Evolutionary conservation across 2,888 invertebrate genomes (phyloP).

Genomic region (Brachyptera putata): DNA sequence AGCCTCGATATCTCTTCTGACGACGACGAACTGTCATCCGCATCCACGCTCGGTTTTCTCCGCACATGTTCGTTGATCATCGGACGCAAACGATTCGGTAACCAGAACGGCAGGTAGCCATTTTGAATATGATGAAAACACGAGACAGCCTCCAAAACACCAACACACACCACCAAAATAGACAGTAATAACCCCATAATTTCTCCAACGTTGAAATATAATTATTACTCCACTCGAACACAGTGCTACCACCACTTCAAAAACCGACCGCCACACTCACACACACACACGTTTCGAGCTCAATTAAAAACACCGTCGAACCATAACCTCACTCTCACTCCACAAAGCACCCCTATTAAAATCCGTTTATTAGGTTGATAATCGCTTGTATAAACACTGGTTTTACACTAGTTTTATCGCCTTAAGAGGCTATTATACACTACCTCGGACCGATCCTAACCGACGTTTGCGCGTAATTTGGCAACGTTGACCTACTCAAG

Average conservation of each 20-base stretch:
- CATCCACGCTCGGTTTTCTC: constrained; percentile 28
- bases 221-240: neutral
- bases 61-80: constrained; percentile 28
- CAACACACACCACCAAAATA: constrained; percentile 68
- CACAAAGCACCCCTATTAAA: neutral
- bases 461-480: neutral
- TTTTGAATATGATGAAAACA: constrained; percentile 52
- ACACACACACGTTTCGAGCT: no score
- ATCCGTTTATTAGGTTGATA: neutral
- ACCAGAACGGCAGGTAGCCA: constrained; percentile 41
- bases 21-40: constrained; percentile 6
- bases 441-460: neutral
- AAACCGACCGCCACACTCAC: no score
- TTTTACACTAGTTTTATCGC: neutral
- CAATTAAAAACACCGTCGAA: no score
- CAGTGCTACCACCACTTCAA: no score
- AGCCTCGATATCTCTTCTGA: constrained; percentile 17
- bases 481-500: neutral
- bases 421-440: neutral
- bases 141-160: constrained; percentile 63
- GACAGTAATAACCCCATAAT: constrained; percentile 71
- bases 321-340: neutral
- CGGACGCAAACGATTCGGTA: constrained; percentile 21
- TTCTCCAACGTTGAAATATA: no score
- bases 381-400: neutral